Evolutionary conservation across 2,888 invertebrate species (phyloP), one percentile per base, ranked within the genome.

Genomic region (Sarcophaga carnaria): DNA sequence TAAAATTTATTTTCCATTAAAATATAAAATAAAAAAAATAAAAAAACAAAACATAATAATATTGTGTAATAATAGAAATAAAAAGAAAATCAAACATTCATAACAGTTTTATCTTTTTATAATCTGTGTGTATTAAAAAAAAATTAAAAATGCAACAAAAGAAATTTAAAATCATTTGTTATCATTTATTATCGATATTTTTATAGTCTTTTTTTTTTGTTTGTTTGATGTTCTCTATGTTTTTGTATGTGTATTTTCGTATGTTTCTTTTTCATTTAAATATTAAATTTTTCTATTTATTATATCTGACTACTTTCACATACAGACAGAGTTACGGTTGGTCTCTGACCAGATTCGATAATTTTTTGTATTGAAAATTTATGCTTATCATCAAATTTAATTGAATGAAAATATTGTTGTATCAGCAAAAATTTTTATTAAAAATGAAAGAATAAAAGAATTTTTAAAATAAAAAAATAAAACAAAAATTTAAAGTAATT

Each of bases 331-430:
- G 22, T 22, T 22, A 22, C 22, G 22, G 22, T 22, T 1, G 22
- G 22, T 22, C 1, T 22, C 1, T 22, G 4, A 54, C 0, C 12
- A 54, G 12, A 12, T 14, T 17, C 17, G 17, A 14, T 54, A 14
- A 54, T 14, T 54, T 62, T 62, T 71, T 71, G 60, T 84, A 87
- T 70, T 78, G 74, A 89, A 90, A 90, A 91, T 92, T 92, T 93
- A 92, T 91, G 90, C 89, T 89, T 90, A 90, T 90, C 90, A 90
- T 92, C 90, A 91, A 92, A 91, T 90, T 92, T 92, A 92, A 93
- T 93, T 93, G 92, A 92, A 91, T 92, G 92, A 92, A 92, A 92
- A 91, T 92, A 91, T 90, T 90, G 89, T 89, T 86, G 67, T 49
- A 84, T 84, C 84, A 84, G 81, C 84, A 84, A 63, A 63, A 54